Conservation (phyloP, 2,113 vertebrate species). For the Phyllostomus hastatus region DNA sequence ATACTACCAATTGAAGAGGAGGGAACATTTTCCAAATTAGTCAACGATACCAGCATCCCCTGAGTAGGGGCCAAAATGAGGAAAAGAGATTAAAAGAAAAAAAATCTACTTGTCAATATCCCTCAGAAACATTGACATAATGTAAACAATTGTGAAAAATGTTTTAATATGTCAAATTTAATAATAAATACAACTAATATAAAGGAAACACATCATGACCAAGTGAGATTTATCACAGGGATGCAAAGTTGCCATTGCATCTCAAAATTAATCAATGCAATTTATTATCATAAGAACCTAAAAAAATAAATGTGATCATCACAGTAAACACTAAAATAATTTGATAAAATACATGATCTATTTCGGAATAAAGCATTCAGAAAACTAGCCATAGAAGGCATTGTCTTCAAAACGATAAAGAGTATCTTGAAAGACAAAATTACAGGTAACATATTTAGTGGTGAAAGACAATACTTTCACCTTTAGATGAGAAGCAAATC, state of each 20-base stretch:
- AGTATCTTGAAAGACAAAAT: background rate
- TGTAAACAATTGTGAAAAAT: background rate
- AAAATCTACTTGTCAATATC: background rate
- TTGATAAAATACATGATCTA: background rate
- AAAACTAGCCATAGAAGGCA: background rate
- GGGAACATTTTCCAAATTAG: background rate
- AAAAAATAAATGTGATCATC: background rate
- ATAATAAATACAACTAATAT: background rate
- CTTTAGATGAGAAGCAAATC: background rate
- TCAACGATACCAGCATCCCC: background rate
- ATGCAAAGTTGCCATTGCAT: background rate
- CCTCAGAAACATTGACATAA: background rate
- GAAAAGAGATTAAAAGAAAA: background rate
- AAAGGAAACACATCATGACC: background rate
- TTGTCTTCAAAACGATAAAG: background rate
- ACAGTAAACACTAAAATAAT: background rate
- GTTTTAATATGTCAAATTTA: background rate
- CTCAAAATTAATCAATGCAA: background rate
- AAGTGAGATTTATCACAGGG: background rate
- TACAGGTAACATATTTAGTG: background rate
- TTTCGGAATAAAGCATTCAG: background rate
- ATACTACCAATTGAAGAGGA: background rate
- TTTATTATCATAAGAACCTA: background rate
- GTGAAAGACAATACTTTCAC: background rate
- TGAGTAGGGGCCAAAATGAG: background rate